Base-by-base conservation (phyloP, 2,797 vertebrate genomes). In the Alfaro cultratus region DNA sequence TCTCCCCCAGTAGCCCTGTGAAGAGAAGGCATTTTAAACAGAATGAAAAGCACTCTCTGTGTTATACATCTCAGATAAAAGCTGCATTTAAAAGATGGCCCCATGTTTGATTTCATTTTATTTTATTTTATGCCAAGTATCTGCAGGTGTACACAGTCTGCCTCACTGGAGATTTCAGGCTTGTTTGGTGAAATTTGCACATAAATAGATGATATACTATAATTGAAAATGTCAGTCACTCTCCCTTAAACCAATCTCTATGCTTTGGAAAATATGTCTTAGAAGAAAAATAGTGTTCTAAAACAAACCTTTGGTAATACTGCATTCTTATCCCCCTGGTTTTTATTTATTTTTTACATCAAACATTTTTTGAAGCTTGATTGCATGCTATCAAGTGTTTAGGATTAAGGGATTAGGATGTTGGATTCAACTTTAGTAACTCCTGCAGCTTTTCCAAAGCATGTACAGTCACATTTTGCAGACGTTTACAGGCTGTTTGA, bases 321-420 rank as follows among this genome's bases (percentile, higher is more conserved):
- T 93, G 93, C 92, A 94, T 93, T 76, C 85, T 92, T 93, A 78
- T 91, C 92, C 88, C 77, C 7, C 43, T 18, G n/a, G 5, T n/a
- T 55, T 57, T 55, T 26, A 3, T 21, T 4, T 10, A 1, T 5
- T 53, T 43, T 86, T 46, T 68, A 45, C 3, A 75, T 78, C 64
- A 78, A 60, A 81, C 79, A 73, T n/a, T 26, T 78, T 83, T 73
- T 74, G 29, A 64, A 64, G 39, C 75, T 41, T 49, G 49, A 75
- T 62, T 49, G 41, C 31, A 73, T 49, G 55, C 51, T 29, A 34
- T 73, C 68, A 73, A 73, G 75, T 84, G 78, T 73, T 79, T 81
- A 82, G 46, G 43, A 77, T 79, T 36, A 45, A 62, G 62, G 36
- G 53, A 72, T 77, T 13, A 77, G 45, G 41, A 45, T 64, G 81